Base-by-base conservation (phyloP, 2,113 vertebrate genomes). In the Grantiella picta region DNA sequence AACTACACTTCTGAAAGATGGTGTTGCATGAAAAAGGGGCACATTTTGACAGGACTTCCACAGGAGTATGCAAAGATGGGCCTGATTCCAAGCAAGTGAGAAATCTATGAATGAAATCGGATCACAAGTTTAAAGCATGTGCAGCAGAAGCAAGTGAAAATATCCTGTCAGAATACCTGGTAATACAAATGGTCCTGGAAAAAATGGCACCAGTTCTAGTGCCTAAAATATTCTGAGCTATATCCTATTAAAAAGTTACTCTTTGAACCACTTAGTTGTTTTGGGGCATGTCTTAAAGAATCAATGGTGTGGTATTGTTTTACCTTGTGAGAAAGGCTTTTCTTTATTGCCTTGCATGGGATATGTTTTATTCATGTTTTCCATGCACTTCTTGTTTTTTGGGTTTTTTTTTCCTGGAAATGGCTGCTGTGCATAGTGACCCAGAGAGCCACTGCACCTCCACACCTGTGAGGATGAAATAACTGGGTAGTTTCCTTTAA, bases 301-400 rank as follows among this genome's bases (percentile, higher is more conserved):
- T 56, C 59, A 57, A 0, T 78, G 4, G 36, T 49, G 50, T 2
- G 1, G 14, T 49, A 33, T 76, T 80, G 53, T 69, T 86, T 35
- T 49, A 73, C 31, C n/a, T 89, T 42, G 54, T 91, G 89, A 61
- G 86, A 69, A 92, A 61, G 45, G 17, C 17, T 83, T 61, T 90
- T 50, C 44, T 89, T 88, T 68, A 64, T 45, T 92, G 59, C 91
- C 49, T 28, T 65, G 61, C 10, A 22, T 0, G 1, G 27, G 21
- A 1, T 42, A 82, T 89, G 69, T 78, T 95, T 95, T 91, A 95
- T 92, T 95, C 86, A 81, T 81, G 47, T 57, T 92, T 94, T 92
- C 83, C 69, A 47, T 42, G 3, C 12, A 15, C 22, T 12, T 82
- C n/a, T 23, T 5, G 42, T 42, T 42, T 15, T 42, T 18, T 15